Conservation (phyloP, 1,140 invertebrate genomes). For the Doryteuthis pealeii region DNA sequence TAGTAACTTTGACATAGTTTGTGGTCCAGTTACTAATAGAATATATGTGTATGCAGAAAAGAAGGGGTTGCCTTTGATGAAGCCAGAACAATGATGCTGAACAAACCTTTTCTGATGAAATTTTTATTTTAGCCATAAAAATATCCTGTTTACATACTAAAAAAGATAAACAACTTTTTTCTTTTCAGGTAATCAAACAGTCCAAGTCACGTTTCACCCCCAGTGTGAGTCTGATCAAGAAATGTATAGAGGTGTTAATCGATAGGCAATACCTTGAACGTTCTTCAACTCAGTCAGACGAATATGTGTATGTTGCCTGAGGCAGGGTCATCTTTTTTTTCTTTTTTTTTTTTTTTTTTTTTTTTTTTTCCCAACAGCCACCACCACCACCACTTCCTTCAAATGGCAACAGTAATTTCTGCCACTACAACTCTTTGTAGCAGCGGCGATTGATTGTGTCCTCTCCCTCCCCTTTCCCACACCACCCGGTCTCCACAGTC, state of each 20-base stretch:
- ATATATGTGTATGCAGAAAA: too few species aligned
- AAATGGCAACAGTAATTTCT: neutral
- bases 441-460: neutral
- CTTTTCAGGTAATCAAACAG: slow-evolving; percentile 78
- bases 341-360: neutral
- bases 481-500: neutral
- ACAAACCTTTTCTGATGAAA: too few species aligned
- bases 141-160: too few species aligned
- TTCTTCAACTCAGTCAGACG: slow-evolving; percentile 86
- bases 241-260: slow-evolving; percentile 95
- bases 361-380: neutral
- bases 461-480: neutral
- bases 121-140: too few species aligned
- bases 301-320: slow-evolving; percentile 96
- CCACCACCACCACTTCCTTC: neutral
- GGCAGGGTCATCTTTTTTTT: neutral
- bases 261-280: slow-evolving; percentile 97
- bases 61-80: too few species aligned
- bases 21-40: too few species aligned
- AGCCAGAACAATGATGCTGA: too few species aligned
- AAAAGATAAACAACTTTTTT: neutral
- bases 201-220: slow-evolving; percentile 88
- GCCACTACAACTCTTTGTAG: neutral
- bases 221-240: slow-evolving; percentile 94
- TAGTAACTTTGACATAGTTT: too few species aligned